These are phyloP conservation scores for Limnodromus scolopaceus DNA, from an alignment of 2,797 vertebrate species.

Conservation along the genomic window DNA sequence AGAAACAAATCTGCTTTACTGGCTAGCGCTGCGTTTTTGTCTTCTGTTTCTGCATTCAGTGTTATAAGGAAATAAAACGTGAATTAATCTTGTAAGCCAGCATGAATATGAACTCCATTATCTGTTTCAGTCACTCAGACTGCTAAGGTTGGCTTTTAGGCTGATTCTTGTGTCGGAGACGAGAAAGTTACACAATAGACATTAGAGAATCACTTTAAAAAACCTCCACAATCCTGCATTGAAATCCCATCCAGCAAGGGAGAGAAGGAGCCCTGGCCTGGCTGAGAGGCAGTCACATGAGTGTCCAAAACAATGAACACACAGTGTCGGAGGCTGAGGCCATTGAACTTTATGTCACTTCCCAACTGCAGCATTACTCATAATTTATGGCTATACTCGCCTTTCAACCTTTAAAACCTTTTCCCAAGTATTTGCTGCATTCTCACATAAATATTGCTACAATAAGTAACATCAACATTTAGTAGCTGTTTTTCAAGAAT, in stretches of 20 bases:
- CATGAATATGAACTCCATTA: neutral
- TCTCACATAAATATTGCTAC: slow-evolving; percentile 75
- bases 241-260: slow-evolving; percentile 34
- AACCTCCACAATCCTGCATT: slow-evolving; percentile 41
- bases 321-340: slow-evolving; percentile 62
- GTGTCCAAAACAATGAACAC: slow-evolving; percentile 50
- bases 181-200: slow-evolving; percentile 46
- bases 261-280: slow-evolving; percentile 6
- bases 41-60: neutral
- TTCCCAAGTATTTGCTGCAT: slow-evolving; percentile 71
- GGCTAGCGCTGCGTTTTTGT: neutral
- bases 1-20: neutral
- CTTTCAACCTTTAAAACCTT: slow-evolving; percentile 73
- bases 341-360: slow-evolving; percentile 73
- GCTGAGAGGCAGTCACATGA: slow-evolving; percentile 1
- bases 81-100: neutral
- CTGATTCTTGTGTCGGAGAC: neutral
- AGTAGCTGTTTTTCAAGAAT: slow-evolving; percentile 76
- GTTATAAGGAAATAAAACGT: neutral
- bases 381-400: slow-evolving; percentile 70
- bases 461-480: slow-evolving; percentile 72
- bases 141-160: neutral
- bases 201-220: slow-evolving; percentile 44
- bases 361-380: slow-evolving; percentile 53
- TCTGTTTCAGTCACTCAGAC: slow-evolving; percentile 16